A percentile compares a stretch with the other conserved stretches of the same genome.
phyloP scores from a whole-genome alignment of 2,888 invertebrate species.

The Entomobrya proxima region DNA sequence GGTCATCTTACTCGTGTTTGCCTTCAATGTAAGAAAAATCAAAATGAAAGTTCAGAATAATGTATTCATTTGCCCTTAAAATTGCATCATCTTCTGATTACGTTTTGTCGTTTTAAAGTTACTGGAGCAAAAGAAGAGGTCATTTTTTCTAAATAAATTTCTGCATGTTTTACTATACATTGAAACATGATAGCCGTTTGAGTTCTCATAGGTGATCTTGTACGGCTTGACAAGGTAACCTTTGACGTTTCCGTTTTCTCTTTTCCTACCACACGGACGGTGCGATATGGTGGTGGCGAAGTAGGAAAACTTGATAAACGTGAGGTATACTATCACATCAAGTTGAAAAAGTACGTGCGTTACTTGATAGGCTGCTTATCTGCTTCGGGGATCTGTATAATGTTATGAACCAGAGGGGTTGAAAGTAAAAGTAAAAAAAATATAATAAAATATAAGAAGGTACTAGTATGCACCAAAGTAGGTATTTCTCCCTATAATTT shows the following conservation, averaged over 20 bases:
- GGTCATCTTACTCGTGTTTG: too few relatives aligned
- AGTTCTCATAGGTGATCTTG: background rate
- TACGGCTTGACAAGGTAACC: conserved; percentile 39
- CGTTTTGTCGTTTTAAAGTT: too few relatives aligned
- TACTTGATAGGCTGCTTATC: conserved; percentile 12
- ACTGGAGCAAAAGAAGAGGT: too few relatives aligned
- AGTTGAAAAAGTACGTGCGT: background rate
- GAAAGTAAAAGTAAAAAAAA: conserved; percentile 21
- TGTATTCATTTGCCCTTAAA: too few relatives aligned
- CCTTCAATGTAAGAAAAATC: too few relatives aligned
- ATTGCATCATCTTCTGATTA: too few relatives aligned
- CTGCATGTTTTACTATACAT: too few relatives aligned
- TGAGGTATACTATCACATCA: background rate
- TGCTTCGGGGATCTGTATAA: conserved; percentile 13
- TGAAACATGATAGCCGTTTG: conserved; percentile 13
- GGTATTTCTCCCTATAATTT: too few relatives aligned
- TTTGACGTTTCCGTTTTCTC: conserved; percentile 42
- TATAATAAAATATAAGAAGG: background rate
- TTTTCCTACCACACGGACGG: background rate
- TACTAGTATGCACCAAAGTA: background rate
- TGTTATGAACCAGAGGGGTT: background rate
- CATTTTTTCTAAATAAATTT: background rate
- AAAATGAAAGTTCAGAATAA: too few relatives aligned
- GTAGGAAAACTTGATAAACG: conserved; percentile 31
- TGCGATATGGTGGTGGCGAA: too few relatives aligned